Percentiles rank a stretch among this genome's conserved stretches.
phyloP scores from a whole-genome alignment of 2,113 vertebrate species.

The Passer montanus region DNA sequence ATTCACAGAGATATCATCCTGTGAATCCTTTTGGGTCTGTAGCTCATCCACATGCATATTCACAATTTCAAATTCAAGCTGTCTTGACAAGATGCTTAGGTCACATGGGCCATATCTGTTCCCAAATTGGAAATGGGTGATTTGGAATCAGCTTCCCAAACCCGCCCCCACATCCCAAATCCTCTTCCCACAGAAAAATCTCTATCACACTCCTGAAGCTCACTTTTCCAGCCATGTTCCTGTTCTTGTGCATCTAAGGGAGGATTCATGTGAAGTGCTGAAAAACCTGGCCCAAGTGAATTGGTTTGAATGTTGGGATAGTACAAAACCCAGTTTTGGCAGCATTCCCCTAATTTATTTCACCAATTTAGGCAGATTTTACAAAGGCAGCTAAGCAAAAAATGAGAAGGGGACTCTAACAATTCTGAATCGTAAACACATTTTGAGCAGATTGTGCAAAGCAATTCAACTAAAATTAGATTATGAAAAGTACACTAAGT shows the following conservation, averaged over 20 bases:
- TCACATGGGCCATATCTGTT: constrained; percentile 45
- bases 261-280: neutral
- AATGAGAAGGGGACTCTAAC: constrained; percentile 44
- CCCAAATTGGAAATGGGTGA: constrained; percentile 34
- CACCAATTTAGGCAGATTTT: constrained; percentile 45
- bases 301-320: neutral
- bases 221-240: neutral
- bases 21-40: constrained; percentile 12
- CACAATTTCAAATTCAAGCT: constrained; percentile 57
- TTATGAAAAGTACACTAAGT: constrained; percentile 63
- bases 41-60: constrained; percentile 45
- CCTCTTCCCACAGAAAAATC: neutral
- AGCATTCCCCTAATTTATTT: constrained; percentile 27
- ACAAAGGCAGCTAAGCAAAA: constrained; percentile 26
- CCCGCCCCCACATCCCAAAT: neutral
- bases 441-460: constrained; percentile 70
- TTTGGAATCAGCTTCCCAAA: constrained; percentile 8
- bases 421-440: constrained; percentile 67
- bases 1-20: neutral
- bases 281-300: neutral
- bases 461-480: constrained; percentile 72
- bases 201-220: neutral
- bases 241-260: neutral
- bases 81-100: constrained; percentile 61
- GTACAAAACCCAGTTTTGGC: neutral